A percentile compares a stretch with the other conserved stretches of the same genome.
Evolutionary conservation across 2,113 vertebrate genomes (phyloP).

Genomic region (Otolemur garnettii): DNA sequence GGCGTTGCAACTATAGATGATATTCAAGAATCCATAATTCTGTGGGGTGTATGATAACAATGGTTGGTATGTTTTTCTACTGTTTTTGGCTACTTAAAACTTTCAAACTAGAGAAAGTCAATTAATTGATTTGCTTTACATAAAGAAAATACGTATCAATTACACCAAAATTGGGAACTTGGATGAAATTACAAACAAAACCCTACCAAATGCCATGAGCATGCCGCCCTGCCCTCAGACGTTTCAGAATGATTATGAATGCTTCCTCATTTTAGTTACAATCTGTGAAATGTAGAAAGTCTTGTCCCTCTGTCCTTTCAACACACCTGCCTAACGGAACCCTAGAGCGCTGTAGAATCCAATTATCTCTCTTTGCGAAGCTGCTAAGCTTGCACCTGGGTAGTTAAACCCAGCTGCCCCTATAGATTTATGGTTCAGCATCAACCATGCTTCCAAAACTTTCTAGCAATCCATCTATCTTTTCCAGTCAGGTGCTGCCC

Average conservation of each 20-base stretch:
- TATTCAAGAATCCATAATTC: not conserved
- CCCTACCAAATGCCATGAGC: not conserved
- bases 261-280: constrained; percentile 10
- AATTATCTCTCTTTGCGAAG: constrained; percentile 62
- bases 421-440: constrained; percentile 54
- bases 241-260: not conserved
- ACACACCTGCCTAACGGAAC: constrained; percentile 64
- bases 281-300: constrained; percentile 6
- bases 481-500: not conserved
- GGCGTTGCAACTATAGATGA: not conserved
- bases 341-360: constrained; percentile 14
- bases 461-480: constrained; percentile 44
- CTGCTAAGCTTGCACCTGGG: constrained; percentile 68
- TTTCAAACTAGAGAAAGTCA: not conserved
- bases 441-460: constrained; percentile 27
- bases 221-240: not conserved
- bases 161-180: not conserved
- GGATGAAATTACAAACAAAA: not conserved
- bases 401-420: constrained; percentile 69
- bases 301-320: constrained; percentile 56
- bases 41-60: not conserved
- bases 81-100: not conserved
- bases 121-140: not conserved
- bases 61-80: not conserved
- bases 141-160: not conserved